These are phyloP conservation scores for Microtus pennsylvanicus DNA, from an alignment of 2,113 vertebrate species.

Conservation along the genomic window DNA sequence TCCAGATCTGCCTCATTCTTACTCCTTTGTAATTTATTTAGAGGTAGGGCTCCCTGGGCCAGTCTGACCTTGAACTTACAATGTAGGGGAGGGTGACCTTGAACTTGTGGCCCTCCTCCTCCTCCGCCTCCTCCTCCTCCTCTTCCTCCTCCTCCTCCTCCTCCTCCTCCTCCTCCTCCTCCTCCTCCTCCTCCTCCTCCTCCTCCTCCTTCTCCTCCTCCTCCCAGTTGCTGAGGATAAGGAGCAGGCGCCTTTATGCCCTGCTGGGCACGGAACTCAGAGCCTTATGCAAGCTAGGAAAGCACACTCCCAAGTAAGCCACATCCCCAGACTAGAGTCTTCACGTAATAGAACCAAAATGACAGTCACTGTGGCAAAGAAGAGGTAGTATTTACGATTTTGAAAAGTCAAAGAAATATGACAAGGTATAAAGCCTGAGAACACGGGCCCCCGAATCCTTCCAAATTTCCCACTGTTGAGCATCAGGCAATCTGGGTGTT, in stretches of 20 bases:
- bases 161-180: not conserved
- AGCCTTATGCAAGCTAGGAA: not conserved
- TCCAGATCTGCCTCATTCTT: not conserved
- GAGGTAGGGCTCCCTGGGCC: not conserved
- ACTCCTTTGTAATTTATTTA: not conserved
- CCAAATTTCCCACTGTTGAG: not conserved
- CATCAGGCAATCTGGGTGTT: not conserved
- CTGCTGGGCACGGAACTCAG: not conserved
- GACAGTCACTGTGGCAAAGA: not conserved
- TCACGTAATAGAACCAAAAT: not conserved
- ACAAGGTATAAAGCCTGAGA: not conserved
- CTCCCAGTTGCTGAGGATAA: not conserved
- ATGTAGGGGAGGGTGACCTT: no score
- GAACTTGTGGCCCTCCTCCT: not conserved
- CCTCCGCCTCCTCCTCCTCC: no score
- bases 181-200: not conserved
- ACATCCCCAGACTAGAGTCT: not conserved
- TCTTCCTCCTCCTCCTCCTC: not conserved
- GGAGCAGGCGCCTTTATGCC: not conserved
- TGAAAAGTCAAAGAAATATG: conserved; percentile 32
- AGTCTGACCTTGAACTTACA: not conserved
- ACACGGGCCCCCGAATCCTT: not conserved
- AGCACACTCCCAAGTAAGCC: not conserved
- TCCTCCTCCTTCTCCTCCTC: not conserved
- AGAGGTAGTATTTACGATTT: not conserved